These are phyloP conservation scores for Stichopus chloronotus DNA, from an alignment of 35 echinoderm and acorn worm species.

Conservation along the genomic window DNA sequence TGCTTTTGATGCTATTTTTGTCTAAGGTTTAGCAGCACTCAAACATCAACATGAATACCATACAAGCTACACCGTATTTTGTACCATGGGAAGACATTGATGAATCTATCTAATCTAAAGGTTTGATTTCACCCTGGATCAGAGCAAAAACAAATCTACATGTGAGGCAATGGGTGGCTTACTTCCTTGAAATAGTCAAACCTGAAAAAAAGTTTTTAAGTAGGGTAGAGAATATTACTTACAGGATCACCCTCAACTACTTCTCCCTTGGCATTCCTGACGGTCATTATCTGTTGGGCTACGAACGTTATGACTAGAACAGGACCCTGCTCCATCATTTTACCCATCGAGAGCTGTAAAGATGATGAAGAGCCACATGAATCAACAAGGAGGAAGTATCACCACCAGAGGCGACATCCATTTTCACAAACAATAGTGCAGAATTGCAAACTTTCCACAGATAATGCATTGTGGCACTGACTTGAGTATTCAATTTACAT, in stretches of 20 bases:
- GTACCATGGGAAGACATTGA: no score
- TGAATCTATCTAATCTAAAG: no score
- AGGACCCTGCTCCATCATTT: slow-evolving; percentile 99
- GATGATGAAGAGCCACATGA: not conserved
- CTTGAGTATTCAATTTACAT: no score
- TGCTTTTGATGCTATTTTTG: no score
- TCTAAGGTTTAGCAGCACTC: no score
- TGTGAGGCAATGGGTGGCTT: not conserved
- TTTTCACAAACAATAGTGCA: no score
- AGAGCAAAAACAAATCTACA: not conserved
- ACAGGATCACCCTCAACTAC: slow-evolving; percentile 91
- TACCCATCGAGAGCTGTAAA: slow-evolving; percentile 90
- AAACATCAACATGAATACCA: no score
- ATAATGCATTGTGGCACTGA: no score
- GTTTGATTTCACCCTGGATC: not conserved
- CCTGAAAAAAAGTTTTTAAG: not conserved
- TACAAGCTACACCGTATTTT: no score
- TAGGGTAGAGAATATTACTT: slow-evolving; percentile 42
- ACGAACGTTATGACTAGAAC: slow-evolving; percentile 89
- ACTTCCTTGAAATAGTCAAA: not conserved
- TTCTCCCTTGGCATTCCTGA: slow-evolving; percentile 84
- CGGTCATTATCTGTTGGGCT: slow-evolving; percentile 90
- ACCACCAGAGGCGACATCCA: no score
- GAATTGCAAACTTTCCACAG: no score
- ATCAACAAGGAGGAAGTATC: no score